phyloP scores from a whole-genome alignment of 2,797 vertebrate species.

The Loris lydekkerianus region DNA sequence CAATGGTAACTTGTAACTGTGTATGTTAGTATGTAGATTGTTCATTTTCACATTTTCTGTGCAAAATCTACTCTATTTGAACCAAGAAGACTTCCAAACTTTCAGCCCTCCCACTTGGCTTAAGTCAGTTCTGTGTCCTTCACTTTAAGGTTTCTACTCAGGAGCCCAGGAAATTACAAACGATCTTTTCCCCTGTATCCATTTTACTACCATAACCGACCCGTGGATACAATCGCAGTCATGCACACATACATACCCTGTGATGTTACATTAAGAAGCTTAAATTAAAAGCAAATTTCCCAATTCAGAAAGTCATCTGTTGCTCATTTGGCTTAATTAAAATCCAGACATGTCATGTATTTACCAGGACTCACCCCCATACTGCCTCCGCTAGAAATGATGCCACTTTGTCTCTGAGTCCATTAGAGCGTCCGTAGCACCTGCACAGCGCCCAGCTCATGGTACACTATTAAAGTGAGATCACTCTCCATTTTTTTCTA shows the following conservation, averaged over 20 bases:
- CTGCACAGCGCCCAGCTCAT: not conserved
- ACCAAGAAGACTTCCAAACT: not conserved
- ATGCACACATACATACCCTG: rapidly evolving
- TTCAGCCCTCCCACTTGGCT: not conserved
- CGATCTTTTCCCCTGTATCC: not conserved
- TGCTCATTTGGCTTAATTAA: constrained; percentile 33
- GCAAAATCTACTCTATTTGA: not conserved
- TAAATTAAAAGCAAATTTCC: constrained; percentile 36
- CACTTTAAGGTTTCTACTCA: constrained; percentile 38
- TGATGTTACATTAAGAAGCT: not conserved
- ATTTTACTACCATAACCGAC: not conserved
- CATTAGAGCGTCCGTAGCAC: not conserved
- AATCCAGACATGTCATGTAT: not conserved
- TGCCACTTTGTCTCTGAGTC: not conserved
- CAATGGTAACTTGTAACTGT: not conserved
- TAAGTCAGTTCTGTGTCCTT: not conserved
- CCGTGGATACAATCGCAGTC: rapidly evolving
- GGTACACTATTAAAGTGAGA: not conserved
- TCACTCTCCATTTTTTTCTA: not conserved
- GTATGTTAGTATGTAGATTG: not conserved
- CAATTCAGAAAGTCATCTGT: constrained; percentile 14
- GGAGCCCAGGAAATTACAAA: constrained; percentile 45
- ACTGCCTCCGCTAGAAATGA: rapidly evolving
- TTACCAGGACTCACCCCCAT: rapidly evolving
- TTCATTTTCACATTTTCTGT: not conserved